These are phyloP conservation scores for Notarius quadriscutis DNA, from an alignment of 2,113 vertebrate genomes.

Conservation along the genomic window DNA sequence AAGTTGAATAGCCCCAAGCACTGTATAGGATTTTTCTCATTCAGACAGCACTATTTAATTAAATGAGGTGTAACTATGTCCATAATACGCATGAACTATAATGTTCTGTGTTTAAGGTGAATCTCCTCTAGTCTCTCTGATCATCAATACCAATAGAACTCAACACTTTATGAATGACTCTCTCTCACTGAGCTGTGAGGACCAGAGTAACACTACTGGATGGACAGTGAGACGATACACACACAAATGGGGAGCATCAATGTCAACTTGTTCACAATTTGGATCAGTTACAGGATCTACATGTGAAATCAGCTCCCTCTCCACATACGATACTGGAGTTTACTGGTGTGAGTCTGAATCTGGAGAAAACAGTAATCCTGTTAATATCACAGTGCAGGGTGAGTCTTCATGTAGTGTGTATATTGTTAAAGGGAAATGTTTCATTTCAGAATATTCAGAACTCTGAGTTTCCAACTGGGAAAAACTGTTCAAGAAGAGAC, in stretches of 20 bases:
- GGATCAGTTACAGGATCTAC: not conserved
- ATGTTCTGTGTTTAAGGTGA: not conserved
- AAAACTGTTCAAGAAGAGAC: not conserved
- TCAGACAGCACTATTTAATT: not conserved
- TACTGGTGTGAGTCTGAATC: not conserved
- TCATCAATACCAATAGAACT: not conserved
- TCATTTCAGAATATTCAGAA: not conserved
- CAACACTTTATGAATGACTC: not conserved
- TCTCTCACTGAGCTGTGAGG: not conserved
- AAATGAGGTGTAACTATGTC: not conserved
- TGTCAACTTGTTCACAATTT: not conserved
- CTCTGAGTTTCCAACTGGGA: not conserved
- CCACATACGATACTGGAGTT: not conserved
- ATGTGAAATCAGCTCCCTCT: not conserved
- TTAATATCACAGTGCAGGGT: not conserved
- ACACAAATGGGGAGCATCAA: not conserved
- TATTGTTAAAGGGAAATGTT: not conserved
- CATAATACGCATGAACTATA: not conserved
- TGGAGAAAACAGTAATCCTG: constrained; percentile 10
- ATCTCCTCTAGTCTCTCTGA: constrained; percentile 1
- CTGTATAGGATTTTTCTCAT: not conserved
- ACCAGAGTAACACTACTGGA: not conserved
- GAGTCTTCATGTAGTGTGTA: not conserved
- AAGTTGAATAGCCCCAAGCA: not conserved
- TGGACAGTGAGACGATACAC: not conserved